Percentiles rank a stretch among this genome's conserved stretches.
Conservation (phyloP, 2,888 invertebrate genomes). For the Achlya flavicornis region DNA sequence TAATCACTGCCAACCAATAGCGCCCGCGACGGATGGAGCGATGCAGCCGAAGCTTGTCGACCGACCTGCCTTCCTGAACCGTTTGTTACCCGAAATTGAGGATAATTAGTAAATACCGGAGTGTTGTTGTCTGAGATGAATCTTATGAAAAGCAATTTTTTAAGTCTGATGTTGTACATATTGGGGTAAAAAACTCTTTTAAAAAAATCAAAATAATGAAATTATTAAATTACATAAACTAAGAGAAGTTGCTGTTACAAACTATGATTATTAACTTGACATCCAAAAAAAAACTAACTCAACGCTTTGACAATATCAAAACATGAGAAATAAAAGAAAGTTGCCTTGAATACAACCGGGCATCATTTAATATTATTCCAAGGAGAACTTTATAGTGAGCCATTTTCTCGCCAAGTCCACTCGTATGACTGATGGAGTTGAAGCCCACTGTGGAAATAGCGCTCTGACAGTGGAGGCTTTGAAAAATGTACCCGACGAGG, state of each 20-base stretch:
- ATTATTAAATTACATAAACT: no score
- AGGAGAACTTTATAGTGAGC: background rate
- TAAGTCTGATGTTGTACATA: no score
- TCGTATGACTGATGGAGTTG: constrained; percentile 4
- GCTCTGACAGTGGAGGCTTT: background rate
- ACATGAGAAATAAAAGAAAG: background rate
- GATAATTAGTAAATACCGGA: no score
- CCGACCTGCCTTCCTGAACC: background rate
- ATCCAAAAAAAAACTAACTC: background rate
- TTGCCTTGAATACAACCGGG: background rate
- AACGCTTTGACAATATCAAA: background rate
- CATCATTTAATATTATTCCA: background rate
- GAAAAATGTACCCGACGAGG: constrained; percentile 7
- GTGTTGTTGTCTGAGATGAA: no score
- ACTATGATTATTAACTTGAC: no score
- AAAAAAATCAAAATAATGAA: no score
- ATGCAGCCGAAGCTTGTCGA: background rate
- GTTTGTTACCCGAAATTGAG: background rate
- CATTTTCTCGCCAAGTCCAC: background rate
- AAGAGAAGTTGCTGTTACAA: no score
- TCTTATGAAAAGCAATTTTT: no score
- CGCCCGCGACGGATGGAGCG: background rate
- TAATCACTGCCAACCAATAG: constrained; percentile 43
- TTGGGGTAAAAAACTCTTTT: no score
- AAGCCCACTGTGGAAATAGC: background rate